A percentile compares a stretch with the other conserved stretches of the same genome.
Evolutionary conservation across 2,888 invertebrate species (phyloP).

Genomic region (Nephrotoma appendiculata): DNA sequence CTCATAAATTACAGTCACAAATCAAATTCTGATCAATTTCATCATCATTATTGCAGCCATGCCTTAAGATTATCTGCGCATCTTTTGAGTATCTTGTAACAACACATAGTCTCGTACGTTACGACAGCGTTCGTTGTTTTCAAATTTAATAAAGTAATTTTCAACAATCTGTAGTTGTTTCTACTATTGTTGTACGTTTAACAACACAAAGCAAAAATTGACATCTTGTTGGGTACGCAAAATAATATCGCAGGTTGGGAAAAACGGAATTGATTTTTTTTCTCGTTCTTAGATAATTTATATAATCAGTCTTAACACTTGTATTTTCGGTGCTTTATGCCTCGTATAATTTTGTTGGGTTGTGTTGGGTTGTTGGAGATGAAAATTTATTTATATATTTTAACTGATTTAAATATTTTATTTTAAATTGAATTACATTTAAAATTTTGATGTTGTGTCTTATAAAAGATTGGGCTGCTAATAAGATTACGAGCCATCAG

Average conservation of each 20-base stretch:
- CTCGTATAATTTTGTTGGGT: neutral
- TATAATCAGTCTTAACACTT: neutral
- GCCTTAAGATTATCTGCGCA: neutral
- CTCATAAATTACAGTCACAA: neutral
- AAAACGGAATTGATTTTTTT: neutral
- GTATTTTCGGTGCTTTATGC: neutral
- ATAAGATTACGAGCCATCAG: neutral
- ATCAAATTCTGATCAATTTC: neutral
- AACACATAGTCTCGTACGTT: neutral
- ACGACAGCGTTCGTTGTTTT: neutral
- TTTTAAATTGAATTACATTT: neutral
- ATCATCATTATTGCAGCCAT: neutral
- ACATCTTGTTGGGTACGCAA: neutral
- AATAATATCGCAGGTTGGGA: neutral
- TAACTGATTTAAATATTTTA: neutral
- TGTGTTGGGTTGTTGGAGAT: neutral
- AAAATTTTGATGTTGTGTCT: neutral
- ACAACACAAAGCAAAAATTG: neutral
- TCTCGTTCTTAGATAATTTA: neutral
- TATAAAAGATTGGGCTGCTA: neutral
- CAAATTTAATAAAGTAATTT: neutral
- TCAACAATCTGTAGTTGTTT: neutral
- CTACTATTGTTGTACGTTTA: neutral
- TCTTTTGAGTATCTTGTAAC: neutral
- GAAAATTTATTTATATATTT: neutral